Evolutionary conservation across 2,113 vertebrate genomes (phyloP).

Genomic region (Sphaerodactylus townsendi): DNA sequence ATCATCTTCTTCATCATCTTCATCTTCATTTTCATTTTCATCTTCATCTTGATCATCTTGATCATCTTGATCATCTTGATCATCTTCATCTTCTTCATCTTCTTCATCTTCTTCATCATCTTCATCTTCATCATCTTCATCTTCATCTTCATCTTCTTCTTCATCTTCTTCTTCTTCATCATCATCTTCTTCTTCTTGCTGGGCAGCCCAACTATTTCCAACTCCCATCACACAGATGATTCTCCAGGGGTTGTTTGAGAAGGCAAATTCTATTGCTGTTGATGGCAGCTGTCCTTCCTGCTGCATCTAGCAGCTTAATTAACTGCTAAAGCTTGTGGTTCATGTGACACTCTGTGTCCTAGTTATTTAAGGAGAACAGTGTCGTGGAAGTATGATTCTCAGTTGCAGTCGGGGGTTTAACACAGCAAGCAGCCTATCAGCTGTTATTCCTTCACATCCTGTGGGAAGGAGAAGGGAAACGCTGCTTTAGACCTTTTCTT

Average conservation of each 20-base stretch:
- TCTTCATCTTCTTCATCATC: too few species aligned
- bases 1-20: too few species aligned
- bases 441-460: slow-evolving; percentile 10
- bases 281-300: neutral
- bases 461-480: slow-evolving; percentile 37
- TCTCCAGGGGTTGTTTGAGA: neutral
- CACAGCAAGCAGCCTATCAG: slow-evolving; percentile 1
- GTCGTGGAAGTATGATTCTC: slow-evolving; percentile 25
- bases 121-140: too few species aligned
- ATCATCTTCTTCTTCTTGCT: neutral
- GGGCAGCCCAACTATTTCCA: neutral
- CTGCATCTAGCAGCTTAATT: neutral
- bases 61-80: too few species aligned
- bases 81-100: too few species aligned
- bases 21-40: too few species aligned
- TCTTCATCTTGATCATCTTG: too few species aligned
- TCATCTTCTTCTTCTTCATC: too few species aligned
- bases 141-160: too few species aligned
- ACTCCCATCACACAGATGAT: neutral
- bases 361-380: neutral
- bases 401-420: slow-evolving; percentile 18
- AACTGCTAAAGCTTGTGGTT: slow-evolving; percentile 15
- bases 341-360: slow-evolving; percentile 7
- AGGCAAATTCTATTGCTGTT: neutral
- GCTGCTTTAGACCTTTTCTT: slow-evolving; percentile 34